Evolutionary conservation across 2,888 invertebrate species (phyloP), one percentile per base, ranked within the genome.

Genomic region (Melieria picta): DNA sequence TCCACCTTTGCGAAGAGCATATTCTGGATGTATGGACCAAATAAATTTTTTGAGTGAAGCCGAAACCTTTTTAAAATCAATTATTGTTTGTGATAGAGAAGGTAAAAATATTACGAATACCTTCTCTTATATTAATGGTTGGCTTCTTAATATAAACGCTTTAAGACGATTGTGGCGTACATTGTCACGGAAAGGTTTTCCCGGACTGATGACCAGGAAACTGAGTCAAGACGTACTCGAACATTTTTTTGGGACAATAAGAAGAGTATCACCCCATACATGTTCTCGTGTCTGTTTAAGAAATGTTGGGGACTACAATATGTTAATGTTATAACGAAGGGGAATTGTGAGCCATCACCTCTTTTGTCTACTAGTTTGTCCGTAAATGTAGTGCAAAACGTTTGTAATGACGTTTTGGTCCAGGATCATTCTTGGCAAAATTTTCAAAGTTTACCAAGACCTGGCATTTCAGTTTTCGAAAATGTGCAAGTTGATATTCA

Each of bases 301-400:
- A 73, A 71, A 42, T 58, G 57, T 45, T 69, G 69, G 65, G 65
- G 71, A 1, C n/a, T 71, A 0, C 50, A 61, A 13, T 71, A 73
- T 4, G 47, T 64, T 9, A 64, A 58, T n/a, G 47, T 30, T 71
- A 50, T 64, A 9, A 50, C 46, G 5, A 71, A 69, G 13, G 71
- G 58, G n/a, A 69, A 68, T 45, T 66, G 66, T 13, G 57, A 65
- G 56, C 43, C 46, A 46, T 65, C 30, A 43, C 57, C 43, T 50
- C 7, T 7, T 50, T 10, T 11, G n/a, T n/a, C n/a, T 10, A 50
- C 45, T 16, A 16, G 16, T 16, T 16, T 16, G 16, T 16, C 16
- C 16, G 16, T 16, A 16, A 16, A 16, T 16, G 16, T 16, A 16
- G 16, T 16, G 16, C 1, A 16, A 16, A 16, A 16, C 16, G 16